Evolutionary conservation across 2,113 vertebrate species (phyloP), one percentile per base, ranked within the genome.

Genomic region (Bujurquina vittata): DNA sequence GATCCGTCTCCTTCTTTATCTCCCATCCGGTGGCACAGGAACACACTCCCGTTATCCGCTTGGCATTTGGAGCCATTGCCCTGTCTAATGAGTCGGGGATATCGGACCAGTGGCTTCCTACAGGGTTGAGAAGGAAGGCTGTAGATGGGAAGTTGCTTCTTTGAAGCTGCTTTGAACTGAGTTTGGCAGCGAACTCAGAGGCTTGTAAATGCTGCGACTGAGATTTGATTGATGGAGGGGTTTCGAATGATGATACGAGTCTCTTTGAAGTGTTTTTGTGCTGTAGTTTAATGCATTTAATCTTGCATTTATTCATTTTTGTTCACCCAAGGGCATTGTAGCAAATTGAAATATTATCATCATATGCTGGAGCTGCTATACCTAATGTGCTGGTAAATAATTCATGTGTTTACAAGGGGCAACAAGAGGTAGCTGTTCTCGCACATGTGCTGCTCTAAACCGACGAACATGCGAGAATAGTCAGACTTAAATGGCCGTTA

Each of bases 11-110:
- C 56, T 31, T 78, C 81, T 88, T 87, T 74, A 84, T 94, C 84
- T 83, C 76, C 86, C 86, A 88, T 92, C 84, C 79, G 69, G 49
- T 58, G 75, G 69, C 59, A 43, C 10, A 10, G 77, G 56, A 83
- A 79, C 63, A 80, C 52, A n/a, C 77, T 11, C 79, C 72, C 35
- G 84, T 89, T 89, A 91, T 91, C 83, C 22, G 20, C 73, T 87
- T 89, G 87, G 79, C 84, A 88, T 93, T 93, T 84, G 72, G 80
- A 85, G 79, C 60, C 15, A 40, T 77, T 78, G 14, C 72, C 11
- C 75, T 9, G 77, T 80, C 84, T 89, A 92, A 93, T 87, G 83
- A 93, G 79, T 85, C 35, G 14, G 63, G 14, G 77, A 87, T 91
- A 85, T 88, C 2, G 4, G 67, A 83, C 80, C 17, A 3, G 61